Conservation (phyloP, 30 jellyfish, hydroid and myxozoan species). For the Aurelia sp. region DNA sequence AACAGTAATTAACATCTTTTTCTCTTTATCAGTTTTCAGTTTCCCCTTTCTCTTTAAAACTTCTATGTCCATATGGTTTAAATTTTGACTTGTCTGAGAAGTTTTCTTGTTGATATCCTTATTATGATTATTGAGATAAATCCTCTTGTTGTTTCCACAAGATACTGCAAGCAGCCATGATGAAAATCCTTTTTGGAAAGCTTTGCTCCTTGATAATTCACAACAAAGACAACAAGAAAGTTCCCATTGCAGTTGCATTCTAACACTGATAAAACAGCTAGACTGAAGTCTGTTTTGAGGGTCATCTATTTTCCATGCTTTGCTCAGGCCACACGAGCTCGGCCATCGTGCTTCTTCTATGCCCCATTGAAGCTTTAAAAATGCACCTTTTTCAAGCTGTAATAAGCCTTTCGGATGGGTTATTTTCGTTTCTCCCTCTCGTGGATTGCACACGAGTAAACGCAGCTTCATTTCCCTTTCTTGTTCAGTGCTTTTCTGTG, state of each 20-base stretch:
- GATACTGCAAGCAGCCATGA: constrained; percentile 23
- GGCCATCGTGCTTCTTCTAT: too few species aligned
- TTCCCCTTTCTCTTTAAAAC: neutral
- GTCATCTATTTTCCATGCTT: too few species aligned
- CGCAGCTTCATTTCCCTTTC: too few species aligned
- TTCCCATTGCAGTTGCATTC: constrained; percentile 46
- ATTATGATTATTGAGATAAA: constrained; percentile 6
- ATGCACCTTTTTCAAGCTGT: too few species aligned
- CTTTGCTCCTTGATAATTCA: constrained; percentile 26
- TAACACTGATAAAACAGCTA: neutral
- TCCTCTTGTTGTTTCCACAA: neutral
- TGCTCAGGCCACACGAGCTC: too few species aligned
- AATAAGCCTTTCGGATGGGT: too few species aligned
- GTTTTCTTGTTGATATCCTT: neutral
- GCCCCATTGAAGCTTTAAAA: too few species aligned
- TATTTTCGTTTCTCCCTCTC: too few species aligned
- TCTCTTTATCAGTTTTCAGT: neutral
- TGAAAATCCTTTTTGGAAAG: constrained; percentile 24
- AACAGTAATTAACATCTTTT: neutral
- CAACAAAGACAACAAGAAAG: constrained; percentile 35
- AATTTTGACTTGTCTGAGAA: neutral
- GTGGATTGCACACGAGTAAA: too few species aligned
- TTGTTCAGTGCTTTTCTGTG: too few species aligned
- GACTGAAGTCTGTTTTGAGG: too few species aligned
- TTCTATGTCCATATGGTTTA: neutral